A percentile compares a stretch with the other conserved stretches of the same genome.
Conservation (phyloP, 2,888 invertebrate species). For the Lasioglossum figueresi region DNA sequence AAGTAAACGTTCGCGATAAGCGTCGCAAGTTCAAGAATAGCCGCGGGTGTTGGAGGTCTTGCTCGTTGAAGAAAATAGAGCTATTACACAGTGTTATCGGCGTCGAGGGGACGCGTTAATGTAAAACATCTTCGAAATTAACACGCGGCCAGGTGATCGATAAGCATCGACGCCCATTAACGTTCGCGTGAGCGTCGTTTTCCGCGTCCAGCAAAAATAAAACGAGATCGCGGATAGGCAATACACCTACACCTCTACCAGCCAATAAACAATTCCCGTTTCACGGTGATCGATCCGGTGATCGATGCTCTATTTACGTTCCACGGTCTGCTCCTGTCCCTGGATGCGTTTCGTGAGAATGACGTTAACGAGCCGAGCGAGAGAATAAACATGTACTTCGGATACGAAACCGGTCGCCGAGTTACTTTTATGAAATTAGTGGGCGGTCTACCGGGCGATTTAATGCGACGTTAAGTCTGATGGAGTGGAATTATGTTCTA, state of each 20-base stretch:
- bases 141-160: conserved; percentile 42
- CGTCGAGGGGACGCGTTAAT: conserved; percentile 8
- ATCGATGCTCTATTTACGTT: conserved; percentile 28
- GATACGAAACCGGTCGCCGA: background rate
- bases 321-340: background rate
- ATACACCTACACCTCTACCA: conserved; percentile 15
- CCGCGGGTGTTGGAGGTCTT: background rate
- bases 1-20: background rate
- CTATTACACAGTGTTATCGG: conserved; percentile 14
- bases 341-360: background rate
- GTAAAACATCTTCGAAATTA: conserved; percentile 45
- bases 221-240: conserved; percentile 23
- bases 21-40: background rate
- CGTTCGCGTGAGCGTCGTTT: conserved; percentile 19
- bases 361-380: conserved; percentile 19
- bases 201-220: conserved; percentile 29
- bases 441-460: background rate
- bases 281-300: conserved; percentile 35
- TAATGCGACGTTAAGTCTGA: background rate
- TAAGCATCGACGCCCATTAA: conserved; percentile 47
- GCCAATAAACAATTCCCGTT: conserved; percentile 38
- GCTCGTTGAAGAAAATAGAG: conserved; percentile 30
- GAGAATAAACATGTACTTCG: background rate
- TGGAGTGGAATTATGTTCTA: background rate
- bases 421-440: conserved; percentile 4